phyloP scores from a whole-genome alignment of 2,888 invertebrate genomes.

The Pinctada fucata region DNA sequence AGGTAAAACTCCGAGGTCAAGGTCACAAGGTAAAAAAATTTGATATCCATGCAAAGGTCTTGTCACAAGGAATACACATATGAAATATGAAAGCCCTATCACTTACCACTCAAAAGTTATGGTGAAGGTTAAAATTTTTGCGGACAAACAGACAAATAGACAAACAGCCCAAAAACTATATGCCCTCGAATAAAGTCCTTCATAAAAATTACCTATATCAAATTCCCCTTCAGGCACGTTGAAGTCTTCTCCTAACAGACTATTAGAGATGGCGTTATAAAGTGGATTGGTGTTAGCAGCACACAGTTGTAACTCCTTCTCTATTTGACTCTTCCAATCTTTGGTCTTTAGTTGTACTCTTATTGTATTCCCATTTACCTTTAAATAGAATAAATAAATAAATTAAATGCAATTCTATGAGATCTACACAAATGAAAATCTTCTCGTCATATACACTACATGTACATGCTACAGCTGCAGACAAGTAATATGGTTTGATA shows the following conservation, averaged over 20 bases:
- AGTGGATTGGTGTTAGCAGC: constrained; percentile 90
- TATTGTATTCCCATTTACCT: constrained; percentile 78
- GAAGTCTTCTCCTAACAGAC: constrained; percentile 75
- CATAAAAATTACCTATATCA: constrained; percentile 52
- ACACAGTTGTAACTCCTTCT: constrained; percentile 89
- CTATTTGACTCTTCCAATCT: constrained; percentile 89
- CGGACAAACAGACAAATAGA: no score
- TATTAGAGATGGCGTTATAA: constrained; percentile 69
- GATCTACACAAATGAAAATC: no score
- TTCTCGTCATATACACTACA: no score
- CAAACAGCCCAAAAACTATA: neutral
- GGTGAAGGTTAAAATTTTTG: no score
- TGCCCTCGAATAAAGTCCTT: neutral
- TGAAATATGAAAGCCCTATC: no score
- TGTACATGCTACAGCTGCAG: no score
- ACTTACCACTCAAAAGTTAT: no score
- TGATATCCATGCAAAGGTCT: no score
- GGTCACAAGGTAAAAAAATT: no score
- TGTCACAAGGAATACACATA: no score
- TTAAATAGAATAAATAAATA: neutral
- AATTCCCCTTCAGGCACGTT: constrained; percentile 69
- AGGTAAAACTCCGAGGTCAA: no score
- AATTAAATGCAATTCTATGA: neutral
- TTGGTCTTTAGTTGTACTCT: constrained; percentile 88
- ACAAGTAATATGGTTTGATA: no score